phyloP scores from a whole-genome alignment of 1,140 invertebrate species.

The Drosophila ogumai region DNA sequence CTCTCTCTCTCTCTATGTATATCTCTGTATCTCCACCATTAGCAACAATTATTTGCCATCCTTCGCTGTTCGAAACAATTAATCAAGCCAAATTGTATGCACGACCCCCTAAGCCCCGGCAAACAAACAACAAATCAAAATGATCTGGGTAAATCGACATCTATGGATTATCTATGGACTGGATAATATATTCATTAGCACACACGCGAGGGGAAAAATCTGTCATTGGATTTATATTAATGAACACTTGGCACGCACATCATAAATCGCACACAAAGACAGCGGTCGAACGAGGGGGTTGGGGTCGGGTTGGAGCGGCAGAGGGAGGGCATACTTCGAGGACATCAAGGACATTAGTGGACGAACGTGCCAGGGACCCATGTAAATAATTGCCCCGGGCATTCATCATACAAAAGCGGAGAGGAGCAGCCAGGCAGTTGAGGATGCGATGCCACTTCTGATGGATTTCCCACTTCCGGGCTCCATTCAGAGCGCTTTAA shows the following conservation, averaged over 20 bases:
- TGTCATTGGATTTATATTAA: slow-evolving; percentile 81
- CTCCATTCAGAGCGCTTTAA: slow-evolving; percentile 59
- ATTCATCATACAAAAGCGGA: slow-evolving; percentile 59
- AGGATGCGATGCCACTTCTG: slow-evolving; percentile 39
- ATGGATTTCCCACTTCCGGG: slow-evolving; percentile 70
- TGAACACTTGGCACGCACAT: slow-evolving; percentile 80
- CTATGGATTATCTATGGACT: slow-evolving; percentile 61
- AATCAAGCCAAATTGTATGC: slow-evolving; percentile 64
- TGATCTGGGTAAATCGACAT: slow-evolving; percentile 62
- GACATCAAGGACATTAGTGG: slow-evolving; percentile 54
- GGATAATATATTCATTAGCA: slow-evolving; percentile 78
- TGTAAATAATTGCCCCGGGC: slow-evolving; percentile 68
- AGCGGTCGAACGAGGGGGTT: background rate
- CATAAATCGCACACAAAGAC: slow-evolving; percentile 70
- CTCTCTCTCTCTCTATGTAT: slow-evolving; percentile 8
- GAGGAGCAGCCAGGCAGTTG: slow-evolving; percentile 31
- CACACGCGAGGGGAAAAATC: slow-evolving; percentile 43
- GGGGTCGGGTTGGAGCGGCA: background rate
- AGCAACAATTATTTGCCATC: slow-evolving; percentile 77
- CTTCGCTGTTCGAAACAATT: slow-evolving; percentile 57
- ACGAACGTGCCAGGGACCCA: slow-evolving; percentile 62
- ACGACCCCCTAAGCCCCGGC: slow-evolving; percentile 25
- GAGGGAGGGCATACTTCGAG: background rate
- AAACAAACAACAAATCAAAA: slow-evolving; percentile 56
- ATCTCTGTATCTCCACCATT: slow-evolving; percentile 10